Conservation (phyloP, 2,888 invertebrate genomes). For the Odontocerum albicorne region DNA sequence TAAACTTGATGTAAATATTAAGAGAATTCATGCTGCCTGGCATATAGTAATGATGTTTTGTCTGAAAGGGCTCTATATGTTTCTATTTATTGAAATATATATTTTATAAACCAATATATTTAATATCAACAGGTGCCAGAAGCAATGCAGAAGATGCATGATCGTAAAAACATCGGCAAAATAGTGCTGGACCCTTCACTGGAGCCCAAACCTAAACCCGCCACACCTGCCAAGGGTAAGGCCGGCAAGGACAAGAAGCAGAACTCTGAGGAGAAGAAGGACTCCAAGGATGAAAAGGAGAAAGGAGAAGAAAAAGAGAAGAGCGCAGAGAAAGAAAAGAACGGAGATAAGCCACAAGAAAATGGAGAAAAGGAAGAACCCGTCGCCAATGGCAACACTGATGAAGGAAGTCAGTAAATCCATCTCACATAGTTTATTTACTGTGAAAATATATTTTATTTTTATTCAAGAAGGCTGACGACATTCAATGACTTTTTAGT, state of each 20-base stretch:
- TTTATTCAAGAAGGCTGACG: slow-evolving; percentile 34
- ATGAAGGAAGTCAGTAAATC: slow-evolving; percentile 46
- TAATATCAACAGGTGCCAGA: slow-evolving; percentile 72
- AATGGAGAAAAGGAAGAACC: slow-evolving; percentile 56
- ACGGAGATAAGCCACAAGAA: slow-evolving; percentile 39
- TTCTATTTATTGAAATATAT: too few relatives aligned
- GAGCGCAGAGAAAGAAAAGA: slow-evolving; percentile 43
- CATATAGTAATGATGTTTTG: too few relatives aligned
- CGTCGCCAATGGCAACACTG: slow-evolving; percentile 56
- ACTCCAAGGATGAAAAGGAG: slow-evolving; percentile 52
- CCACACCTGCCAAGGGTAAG: slow-evolving; percentile 76
- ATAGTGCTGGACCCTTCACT: slow-evolving; percentile 79
- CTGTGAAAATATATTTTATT: slow-evolving; percentile 27
- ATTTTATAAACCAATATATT: too few relatives aligned
- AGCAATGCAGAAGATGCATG: slow-evolving; percentile 92
- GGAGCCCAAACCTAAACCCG: slow-evolving; percentile 79
- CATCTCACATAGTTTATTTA: slow-evolving; percentile 2
- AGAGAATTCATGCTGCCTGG: too few relatives aligned
- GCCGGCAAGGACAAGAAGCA: slow-evolving; percentile 72
- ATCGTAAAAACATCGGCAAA: slow-evolving; percentile 88
- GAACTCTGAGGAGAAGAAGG: slow-evolving; percentile 69
- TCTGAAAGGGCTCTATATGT: too few relatives aligned
- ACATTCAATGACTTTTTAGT: slow-evolving; percentile 21
- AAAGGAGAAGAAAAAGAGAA: slow-evolving; percentile 51
- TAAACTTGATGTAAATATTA: too few relatives aligned